phyloP scores from a whole-genome alignment of 2,888 invertebrate species.

The Temnothorax ravouxi region DNA sequence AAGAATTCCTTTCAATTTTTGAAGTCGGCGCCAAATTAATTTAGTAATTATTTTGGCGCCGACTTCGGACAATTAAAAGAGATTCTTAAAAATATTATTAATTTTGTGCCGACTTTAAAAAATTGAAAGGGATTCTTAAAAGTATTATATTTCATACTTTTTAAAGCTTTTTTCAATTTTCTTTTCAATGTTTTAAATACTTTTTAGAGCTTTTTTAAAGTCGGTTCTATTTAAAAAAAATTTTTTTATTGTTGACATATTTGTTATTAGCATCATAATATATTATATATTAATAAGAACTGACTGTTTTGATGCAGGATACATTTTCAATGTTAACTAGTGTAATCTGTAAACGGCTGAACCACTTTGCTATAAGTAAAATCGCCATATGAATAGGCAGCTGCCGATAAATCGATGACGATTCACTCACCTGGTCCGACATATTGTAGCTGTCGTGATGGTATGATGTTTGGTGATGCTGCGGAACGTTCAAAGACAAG shows the following conservation, averaged over 20 bases:
- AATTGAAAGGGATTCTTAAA: no score
- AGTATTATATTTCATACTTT: no score
- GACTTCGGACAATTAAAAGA: no score
- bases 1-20: no score
- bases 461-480: conserved; percentile 87
- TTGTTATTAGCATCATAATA: not conserved
- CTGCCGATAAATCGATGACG: not conserved
- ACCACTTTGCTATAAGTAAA: not conserved
- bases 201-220: no score
- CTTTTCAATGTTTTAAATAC: no score
- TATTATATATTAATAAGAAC: not conserved
- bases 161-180: no score
- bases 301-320: not conserved
- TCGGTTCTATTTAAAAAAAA: no score
- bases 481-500: conserved; percentile 91
- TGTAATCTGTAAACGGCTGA: not conserved
- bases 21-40: no score
- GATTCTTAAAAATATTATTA: no score
- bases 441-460: conserved; percentile 91
- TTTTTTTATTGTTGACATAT: not conserved
- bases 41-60: no score
- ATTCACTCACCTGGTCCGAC: conserved; percentile 90
- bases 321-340: not conserved
- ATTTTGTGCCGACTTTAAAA: no score
- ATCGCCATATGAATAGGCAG: not conserved